A percentile compares a stretch with the other conserved stretches of the same genome.
Evolutionary conservation across 2,113 vertebrate species (phyloP).

Genomic region (Pagrus major): DNA sequence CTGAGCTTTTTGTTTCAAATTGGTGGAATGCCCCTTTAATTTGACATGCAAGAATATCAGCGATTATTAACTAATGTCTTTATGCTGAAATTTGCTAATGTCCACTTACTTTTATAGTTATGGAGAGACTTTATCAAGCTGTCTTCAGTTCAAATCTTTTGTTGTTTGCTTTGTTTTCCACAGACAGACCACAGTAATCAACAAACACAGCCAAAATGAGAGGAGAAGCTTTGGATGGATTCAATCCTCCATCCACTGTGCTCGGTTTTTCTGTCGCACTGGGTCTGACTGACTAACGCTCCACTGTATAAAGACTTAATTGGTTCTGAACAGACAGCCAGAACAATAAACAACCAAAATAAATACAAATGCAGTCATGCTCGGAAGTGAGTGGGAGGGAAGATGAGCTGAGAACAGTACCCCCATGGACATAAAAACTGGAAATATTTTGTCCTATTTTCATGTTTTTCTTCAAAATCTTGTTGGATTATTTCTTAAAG

Average conservation of each 20-base stretch:
- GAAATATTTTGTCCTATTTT: constrained; percentile 35
- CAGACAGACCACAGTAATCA: constrained; percentile 54
- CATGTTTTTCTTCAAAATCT: constrained; percentile 3
- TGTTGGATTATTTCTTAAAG: constrained; percentile 30
- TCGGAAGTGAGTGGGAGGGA: constrained; percentile 19
- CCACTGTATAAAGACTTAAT: constrained; percentile 59
- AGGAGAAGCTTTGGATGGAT: constrained; percentile 52
- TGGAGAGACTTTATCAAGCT: constrained; percentile 8
- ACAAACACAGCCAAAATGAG: constrained; percentile 54
- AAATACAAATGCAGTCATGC: constrained; percentile 48
- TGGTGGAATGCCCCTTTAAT: not conserved
- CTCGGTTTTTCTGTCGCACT: constrained; percentile 39
- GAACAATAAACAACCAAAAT: constrained; percentile 55
- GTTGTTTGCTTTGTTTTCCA: constrained; percentile 65
- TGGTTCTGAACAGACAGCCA: constrained; percentile 49
- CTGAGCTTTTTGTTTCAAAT: not conserved
- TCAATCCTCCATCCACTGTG: constrained; percentile 35
- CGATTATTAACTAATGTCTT: constrained; percentile 4
- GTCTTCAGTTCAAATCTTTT: constrained; percentile 7
- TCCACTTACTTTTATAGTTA: not conserved
- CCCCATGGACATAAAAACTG: constrained; percentile 45
- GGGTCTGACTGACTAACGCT: constrained; percentile 47
- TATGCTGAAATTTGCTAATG: constrained; percentile 1
- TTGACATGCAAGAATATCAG: not conserved
- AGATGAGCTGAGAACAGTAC: constrained; percentile 46